Conservation (phyloP, 2,113 vertebrate genomes). For the Pseudopipra pipra region DNA sequence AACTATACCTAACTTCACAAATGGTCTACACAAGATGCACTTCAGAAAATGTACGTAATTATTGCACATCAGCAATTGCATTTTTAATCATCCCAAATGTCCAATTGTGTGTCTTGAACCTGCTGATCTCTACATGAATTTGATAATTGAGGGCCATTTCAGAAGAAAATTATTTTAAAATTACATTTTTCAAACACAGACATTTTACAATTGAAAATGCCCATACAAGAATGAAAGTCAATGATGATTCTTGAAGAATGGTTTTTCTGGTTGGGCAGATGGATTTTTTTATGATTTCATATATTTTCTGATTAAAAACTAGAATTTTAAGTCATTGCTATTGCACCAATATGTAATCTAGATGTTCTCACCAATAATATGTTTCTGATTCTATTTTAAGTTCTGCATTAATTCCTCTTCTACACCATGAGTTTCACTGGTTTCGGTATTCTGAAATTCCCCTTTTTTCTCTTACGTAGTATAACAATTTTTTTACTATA, state of each 20-base stretch:
- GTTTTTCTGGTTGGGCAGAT: background rate
- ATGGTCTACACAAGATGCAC: background rate
- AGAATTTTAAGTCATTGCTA: background rate
- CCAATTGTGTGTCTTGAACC: background rate
- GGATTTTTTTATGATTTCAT: background rate
- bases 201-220: background rate
- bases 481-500: background rate
- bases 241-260: background rate
- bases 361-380: background rate
- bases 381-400: background rate
- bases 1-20: background rate
- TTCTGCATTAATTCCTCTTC: background rate
- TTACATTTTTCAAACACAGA: background rate
- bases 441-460: background rate
- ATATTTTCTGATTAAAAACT: background rate
- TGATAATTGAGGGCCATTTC: background rate
- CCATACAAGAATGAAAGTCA: background rate
- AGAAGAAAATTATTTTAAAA: background rate
- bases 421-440: background rate
- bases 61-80: background rate
- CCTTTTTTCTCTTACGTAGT: background rate
- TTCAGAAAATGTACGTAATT: background rate
- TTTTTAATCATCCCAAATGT: background rate
- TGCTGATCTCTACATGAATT: background rate
- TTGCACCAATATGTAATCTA: background rate